Evolutionary conservation across 2,888 invertebrate genomes (phyloP), one percentile per base, ranked within the genome.

Genomic region (Oligia latruncula): DNA sequence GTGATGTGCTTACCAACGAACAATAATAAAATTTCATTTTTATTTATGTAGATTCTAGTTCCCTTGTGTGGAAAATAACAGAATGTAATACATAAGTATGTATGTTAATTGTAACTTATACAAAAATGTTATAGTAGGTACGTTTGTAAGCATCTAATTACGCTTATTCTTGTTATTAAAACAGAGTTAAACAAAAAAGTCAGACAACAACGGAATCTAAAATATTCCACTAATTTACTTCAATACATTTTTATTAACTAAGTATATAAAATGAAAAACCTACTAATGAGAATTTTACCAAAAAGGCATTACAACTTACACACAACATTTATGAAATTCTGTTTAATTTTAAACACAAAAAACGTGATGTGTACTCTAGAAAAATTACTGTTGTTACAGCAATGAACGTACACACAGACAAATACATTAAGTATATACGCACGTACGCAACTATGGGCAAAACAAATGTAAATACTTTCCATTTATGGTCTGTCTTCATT

Each of bases 401-500:
- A 73, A 76, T 75, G 49, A 74, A 80, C 20, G 64, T 60, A 80
- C 35, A 77, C 64, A 70, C 49, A 60, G 8, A 46, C 68, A 74
- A 62, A 72, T n/a, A 82, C 20, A 81, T 58, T 43, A 60, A 3
- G 46, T 62, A 62, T 66, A 55, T n/a, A 87, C 66, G 66, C 78
- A 78, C 77, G 73, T 79, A 87, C 73, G 68, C 49, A 64, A 46
- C 20, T 68, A 73, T 71, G 72, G 68, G 55, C 60, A 58, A 85
- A 87, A 75, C 80, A 77, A 78, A 76, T 74, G 79, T 84, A 70
- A 80, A 85, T 88, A 89, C 89, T 90, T 89, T 90, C 88, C 84
- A 86, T 88, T 82, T 80, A 87, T 71, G 81, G 84, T 72, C 72
- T 77, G 84, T 67, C 83, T 83, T 78, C 84, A 88, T 89, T 91